Percentiles rank a stretch among this genome's conserved stretches.
Evolutionary conservation across 2,113 vertebrate species (phyloP).

Genomic region (Ptilonorhynchus violaceus): DNA sequence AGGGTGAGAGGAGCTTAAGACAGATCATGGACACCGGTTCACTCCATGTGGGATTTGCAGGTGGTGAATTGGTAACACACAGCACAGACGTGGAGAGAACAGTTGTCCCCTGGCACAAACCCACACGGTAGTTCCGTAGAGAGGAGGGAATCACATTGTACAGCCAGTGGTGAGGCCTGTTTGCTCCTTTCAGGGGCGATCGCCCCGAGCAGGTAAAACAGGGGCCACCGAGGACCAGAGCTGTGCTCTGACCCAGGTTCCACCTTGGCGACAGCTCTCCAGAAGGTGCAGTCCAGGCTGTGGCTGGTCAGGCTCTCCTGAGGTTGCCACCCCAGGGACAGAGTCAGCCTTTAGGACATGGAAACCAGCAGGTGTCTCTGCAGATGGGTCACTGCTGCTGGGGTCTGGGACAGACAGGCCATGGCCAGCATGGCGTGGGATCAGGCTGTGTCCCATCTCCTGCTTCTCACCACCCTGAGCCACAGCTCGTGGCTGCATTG

Average conservation of each 20-base stretch:
- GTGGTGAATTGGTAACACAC: background rate
- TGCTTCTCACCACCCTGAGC: background rate
- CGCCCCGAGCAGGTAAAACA: fast-evolving
- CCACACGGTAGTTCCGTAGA: background rate
- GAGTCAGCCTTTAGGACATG: background rate
- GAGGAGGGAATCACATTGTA: background rate
- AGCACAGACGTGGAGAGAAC: background rate
- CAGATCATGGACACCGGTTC: background rate
- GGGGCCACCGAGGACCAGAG: background rate
- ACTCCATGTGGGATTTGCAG: background rate
- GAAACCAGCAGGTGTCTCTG: background rate
- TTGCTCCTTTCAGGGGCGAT: background rate
- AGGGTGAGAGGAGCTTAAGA: background rate
- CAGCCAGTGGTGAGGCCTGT: background rate
- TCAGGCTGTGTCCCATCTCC: background rate
- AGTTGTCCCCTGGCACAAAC: background rate
- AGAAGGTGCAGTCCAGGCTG: background rate
- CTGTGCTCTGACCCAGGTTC: background rate
- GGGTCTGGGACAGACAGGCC: background rate
- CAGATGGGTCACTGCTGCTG: background rate
- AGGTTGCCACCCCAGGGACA: background rate
- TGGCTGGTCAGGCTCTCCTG: background rate
- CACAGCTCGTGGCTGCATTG: background rate
- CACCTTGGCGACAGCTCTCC: background rate
- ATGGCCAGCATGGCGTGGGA: fast-evolving